Conservation (phyloP, 2,113 vertebrate genomes). For the Camelus bactrianus region DNA sequence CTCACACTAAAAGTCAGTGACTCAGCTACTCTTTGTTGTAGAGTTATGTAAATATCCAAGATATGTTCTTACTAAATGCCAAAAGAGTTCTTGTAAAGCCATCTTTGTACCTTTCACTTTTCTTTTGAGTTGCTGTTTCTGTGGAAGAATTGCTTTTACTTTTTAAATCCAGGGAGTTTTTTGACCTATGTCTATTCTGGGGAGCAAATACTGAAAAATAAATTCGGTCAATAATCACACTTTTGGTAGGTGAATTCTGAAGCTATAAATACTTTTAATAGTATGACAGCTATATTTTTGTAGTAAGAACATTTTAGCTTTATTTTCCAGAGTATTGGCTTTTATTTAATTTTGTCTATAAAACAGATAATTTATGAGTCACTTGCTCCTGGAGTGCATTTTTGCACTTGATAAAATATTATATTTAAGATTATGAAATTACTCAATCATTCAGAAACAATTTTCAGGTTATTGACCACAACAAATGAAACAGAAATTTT, state of each 20-base stretch:
- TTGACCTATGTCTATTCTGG: neutral
- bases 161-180: slow-evolving; percentile 11
- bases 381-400: neutral
- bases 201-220: neutral
- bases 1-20: neutral
- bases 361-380: neutral
- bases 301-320: neutral
- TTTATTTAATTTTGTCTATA: neutral
- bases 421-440: slow-evolving; percentile 15
- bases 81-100: neutral
- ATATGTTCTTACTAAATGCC: neutral
- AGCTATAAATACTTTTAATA: neutral
- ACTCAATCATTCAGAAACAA: neutral
- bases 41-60: neutral
- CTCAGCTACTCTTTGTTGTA: neutral
- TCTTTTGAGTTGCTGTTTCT: neutral
- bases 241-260: neutral
- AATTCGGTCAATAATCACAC: neutral
- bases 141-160: neutral
- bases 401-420: neutral
- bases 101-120: neutral
- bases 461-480: neutral
- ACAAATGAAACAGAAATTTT: neutral
- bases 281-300: neutral
- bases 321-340: neutral